These are phyloP conservation scores for Hoplostethus atlanticus DNA, from an alignment of 2,797 vertebrate species.

Conservation along the genomic window DNA sequence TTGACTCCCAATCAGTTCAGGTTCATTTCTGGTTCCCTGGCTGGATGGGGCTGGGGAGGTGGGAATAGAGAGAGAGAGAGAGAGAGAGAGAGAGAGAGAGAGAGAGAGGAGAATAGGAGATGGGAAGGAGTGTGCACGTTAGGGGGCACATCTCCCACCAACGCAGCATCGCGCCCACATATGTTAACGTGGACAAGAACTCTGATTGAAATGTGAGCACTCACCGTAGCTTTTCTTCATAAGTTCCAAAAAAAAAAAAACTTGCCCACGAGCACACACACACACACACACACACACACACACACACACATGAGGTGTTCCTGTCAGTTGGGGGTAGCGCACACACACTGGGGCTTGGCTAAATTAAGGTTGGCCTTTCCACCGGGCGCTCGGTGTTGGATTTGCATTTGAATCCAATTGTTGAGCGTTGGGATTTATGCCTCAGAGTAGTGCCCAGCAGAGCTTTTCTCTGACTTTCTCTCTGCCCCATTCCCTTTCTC, in stretches of 20 bases:
- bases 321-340: slow-evolving; percentile 65
- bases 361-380: slow-evolving; percentile 82
- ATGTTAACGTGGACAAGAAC: slow-evolving; percentile 3
- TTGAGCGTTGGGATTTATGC: slow-evolving; percentile 80
- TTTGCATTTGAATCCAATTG: slow-evolving; percentile 87
- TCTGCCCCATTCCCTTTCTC: slow-evolving; percentile 51
- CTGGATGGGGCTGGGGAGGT: slow-evolving; percentile 64
- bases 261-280: neutral
- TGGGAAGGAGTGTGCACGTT: slow-evolving; percentile 46
- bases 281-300: slow-evolving; percentile 34
- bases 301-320: slow-evolving; percentile 59
- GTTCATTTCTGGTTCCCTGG: slow-evolving; percentile 75
- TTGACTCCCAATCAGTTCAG: slow-evolving; percentile 83
- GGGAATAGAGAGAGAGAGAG: slow-evolving; percentile 76
- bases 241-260: neutral
- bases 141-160: slow-evolving; percentile 22
- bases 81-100: slow-evolving; percentile 1
- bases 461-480: slow-evolving; percentile 65
- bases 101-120: slow-evolving; percentile 38
- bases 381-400: slow-evolving; percentile 63
- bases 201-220: neutral
- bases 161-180: slow-evolving; percentile 2
- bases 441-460: slow-evolving; percentile 76
- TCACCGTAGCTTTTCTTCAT: neutral
- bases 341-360: slow-evolving; percentile 67